Evolutionary conservation across 2,113 vertebrate species (phyloP).

Genomic region (Triplophysa dalaica): DNA sequence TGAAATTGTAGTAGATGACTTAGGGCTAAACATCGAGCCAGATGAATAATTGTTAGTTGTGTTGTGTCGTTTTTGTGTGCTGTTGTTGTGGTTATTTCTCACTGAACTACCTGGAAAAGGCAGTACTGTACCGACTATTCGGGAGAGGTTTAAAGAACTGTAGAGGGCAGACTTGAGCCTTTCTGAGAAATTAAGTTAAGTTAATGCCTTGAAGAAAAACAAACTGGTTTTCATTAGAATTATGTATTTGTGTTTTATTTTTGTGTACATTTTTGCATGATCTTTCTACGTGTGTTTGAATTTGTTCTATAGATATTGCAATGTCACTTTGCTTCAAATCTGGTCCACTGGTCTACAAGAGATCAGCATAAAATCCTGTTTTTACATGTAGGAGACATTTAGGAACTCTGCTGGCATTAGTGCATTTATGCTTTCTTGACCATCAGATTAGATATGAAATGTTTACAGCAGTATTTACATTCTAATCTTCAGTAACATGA

Average conservation of each 20-base stretch:
- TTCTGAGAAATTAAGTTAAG: neutral
- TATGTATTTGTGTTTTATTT: constrained; percentile 25
- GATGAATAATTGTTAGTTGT: constrained; percentile 63
- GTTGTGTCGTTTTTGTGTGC: constrained; percentile 71
- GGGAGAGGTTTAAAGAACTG: constrained; percentile 48
- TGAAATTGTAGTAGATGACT: constrained; percentile 60
- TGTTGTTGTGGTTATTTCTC: constrained; percentile 60
- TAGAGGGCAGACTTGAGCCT: neutral
- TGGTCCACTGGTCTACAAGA: constrained; percentile 25
- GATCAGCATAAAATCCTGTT: constrained; percentile 17
- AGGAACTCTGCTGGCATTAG: constrained; percentile 13
- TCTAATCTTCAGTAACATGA: neutral
- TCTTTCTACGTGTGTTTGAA: constrained; percentile 53
- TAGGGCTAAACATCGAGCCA: constrained; percentile 64
- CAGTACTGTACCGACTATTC: neutral
- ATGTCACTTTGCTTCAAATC: constrained; percentile 42
- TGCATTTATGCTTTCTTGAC: neutral
- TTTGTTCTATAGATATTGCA: constrained; percentile 45
- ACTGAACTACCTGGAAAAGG: constrained; percentile 47
- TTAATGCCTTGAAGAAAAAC: neutral
- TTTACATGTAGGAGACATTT: constrained; percentile 8
- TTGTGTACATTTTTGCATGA: constrained; percentile 72
- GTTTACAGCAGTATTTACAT: neutral
- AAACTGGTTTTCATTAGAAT: constrained; percentile 8
- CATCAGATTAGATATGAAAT: neutral